Conservation (phyloP, 1,140 invertebrate genomes). For the Watersipora subatra region DNA sequence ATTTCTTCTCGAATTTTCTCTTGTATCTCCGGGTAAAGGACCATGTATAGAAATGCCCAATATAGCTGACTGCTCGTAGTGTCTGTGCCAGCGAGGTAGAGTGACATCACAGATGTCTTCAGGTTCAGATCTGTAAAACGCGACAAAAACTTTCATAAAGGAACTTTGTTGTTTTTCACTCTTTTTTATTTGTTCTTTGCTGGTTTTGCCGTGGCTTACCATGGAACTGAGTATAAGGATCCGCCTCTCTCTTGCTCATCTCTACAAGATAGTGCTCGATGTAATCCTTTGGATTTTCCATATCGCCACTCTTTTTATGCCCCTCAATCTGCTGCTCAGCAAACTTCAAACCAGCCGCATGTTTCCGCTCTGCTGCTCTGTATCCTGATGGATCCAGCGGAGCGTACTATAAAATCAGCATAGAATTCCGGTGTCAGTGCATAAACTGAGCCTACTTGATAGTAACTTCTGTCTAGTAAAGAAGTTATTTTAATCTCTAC, state of each 20-base stretch:
- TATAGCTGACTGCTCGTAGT: conserved; percentile 65
- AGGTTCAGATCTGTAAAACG: not conserved
- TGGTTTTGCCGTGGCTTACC: too few species aligned
- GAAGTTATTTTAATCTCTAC: too few species aligned
- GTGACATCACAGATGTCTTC: not conserved
- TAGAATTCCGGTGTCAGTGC: too few species aligned
- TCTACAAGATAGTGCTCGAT: conserved; percentile 1
- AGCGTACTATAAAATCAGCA: not conserved
- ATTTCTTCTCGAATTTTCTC: conserved; percentile 69
- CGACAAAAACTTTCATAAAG: not conserved
- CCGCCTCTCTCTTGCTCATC: not conserved
- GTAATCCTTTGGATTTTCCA: not conserved
- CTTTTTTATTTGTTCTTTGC: too few species aligned
- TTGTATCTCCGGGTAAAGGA: conserved; percentile 56
- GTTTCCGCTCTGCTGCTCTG: not conserved
- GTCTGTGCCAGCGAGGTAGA: conserved; percentile 74
- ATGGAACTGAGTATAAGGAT: not conserved
- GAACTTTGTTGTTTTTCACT: too few species aligned
- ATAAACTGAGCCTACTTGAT: too few species aligned
- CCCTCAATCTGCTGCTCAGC: not conserved
- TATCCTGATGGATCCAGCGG: not conserved
- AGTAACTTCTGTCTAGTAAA: too few species aligned
- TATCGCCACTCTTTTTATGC: not conserved
- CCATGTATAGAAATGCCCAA: conserved; percentile 72
- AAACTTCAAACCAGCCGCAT: not conserved